phyloP scores from a whole-genome alignment of 2,888 invertebrate genomes.

The Baccha elongata region DNA sequence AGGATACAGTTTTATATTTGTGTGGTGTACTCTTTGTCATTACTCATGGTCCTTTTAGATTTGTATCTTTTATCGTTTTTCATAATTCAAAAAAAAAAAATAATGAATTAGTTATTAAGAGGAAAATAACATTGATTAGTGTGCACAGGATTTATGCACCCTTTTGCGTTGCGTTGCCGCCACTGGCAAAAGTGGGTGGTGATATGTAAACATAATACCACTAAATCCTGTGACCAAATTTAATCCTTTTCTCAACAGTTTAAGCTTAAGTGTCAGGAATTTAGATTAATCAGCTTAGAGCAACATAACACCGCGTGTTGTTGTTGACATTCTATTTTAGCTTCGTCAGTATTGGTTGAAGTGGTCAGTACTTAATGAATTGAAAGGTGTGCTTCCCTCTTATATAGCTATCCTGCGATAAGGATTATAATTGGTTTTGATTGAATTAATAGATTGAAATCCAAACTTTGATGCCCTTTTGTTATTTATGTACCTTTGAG shows the following conservation, averaged over 20 bases:
- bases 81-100: neutral
- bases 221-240: slow-evolving; percentile 37
- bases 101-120: neutral
- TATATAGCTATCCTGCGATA: neutral
- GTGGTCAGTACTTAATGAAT: neutral
- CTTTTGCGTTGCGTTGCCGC: neutral
- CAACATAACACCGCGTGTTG: slow-evolving; percentile 17
- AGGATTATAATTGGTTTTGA: slow-evolving; percentile 8
- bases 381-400: neutral
- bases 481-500: neutral
- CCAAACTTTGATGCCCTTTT: neutral
- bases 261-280: slow-evolving; percentile 68
- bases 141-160: neutral
- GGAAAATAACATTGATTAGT: neutral
- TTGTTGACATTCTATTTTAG: slow-evolving; percentile 23
- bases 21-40: no score
- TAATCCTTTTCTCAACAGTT: slow-evolving; percentile 67
- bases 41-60: neutral
- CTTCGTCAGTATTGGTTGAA: neutral
- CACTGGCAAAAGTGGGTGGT: no score
- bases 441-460: slow-evolving; percentile 2
- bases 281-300: slow-evolving; percentile 64
- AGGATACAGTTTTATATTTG: neutral
- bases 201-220: slow-evolving; percentile 33
- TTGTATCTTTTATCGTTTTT: slow-evolving; percentile 3